Base-by-base conservation (phyloP, 2,797 vertebrate genomes). In the Pseudochaenichthys georgianus region DNA sequence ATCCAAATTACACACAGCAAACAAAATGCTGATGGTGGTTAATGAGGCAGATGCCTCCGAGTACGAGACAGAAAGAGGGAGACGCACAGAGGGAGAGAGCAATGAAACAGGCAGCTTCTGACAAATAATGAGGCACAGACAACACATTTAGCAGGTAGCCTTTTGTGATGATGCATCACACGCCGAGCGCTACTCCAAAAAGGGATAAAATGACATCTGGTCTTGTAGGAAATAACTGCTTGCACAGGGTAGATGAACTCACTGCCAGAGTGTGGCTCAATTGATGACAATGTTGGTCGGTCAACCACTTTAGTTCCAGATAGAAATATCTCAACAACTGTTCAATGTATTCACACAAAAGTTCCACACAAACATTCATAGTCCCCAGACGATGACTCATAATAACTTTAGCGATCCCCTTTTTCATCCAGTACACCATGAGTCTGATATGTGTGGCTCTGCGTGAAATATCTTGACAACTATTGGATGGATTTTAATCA, bases 11-110 rank as follows among this genome's bases (percentile, higher is more conserved):
- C 85, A 89, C 73, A 77, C 74, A 84, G 85, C 84, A 92, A 91
- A 91, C 85, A 88, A 92, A 87, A 88, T 89, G 88, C 91, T 93
- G 91, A 94, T 92, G 88, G 90, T 90, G 90, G 85, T 92, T 94
- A 94, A 94, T 94, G 93, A 94, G 92, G 91, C 93, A 75, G 82
- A 89, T 88, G 87, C 84, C 64, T 87, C 84, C 70, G 88, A 88
- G 87, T 83, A 74, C 84, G 81, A 88, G 80, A 88, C 77, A 78
- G 74, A 80, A 57, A 73, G 82, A 74, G 83, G 64, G 70, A 75
- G 66, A 77, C 64, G 78, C 72, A 70, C 53, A 58, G 79, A 81
- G 70, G 62, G 77, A 72, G 66, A 21, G 67, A 81, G 76, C 80
- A 71, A 76, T 63, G 65, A 81, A 89, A 86, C 85, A 59, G 59